Evolutionary conservation across 2,113 vertebrate species (phyloP).

Genomic region (Nycticebus coucang): DNA sequence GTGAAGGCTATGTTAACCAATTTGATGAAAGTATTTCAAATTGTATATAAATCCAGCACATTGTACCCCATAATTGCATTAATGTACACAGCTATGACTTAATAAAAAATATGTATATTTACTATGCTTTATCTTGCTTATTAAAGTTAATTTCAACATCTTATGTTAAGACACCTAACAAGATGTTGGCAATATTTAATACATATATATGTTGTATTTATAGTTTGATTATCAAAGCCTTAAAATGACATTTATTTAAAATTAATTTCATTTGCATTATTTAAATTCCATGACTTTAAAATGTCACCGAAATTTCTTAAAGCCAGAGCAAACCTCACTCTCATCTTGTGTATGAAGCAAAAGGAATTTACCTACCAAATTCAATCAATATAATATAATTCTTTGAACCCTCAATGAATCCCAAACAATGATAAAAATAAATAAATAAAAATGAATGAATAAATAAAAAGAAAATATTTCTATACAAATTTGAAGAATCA

Average conservation of each 20-base stretch:
- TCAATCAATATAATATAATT: too few species aligned
- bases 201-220: neutral
- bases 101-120: too few species aligned
- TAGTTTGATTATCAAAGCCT: neutral
- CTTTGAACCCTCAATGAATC: too few species aligned
- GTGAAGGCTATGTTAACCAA: too few species aligned
- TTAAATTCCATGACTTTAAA: constrained; percentile 24
- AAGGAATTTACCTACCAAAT: neutral
- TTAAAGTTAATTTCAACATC: neutral
- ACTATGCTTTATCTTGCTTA: neutral
- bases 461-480: neutral
- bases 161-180: neutral
- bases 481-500: neutral
- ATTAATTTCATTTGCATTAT: neutral
- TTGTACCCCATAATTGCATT: too few species aligned
- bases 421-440: too few species aligned
- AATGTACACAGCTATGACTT: too few species aligned
- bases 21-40: too few species aligned
- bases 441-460: too few species aligned
- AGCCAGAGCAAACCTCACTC: neutral
- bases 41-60: too few species aligned
- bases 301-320: neutral
- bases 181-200: neutral
- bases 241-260: neutral
- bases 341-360: neutral